Evolutionary conservation across 2,888 invertebrate genomes (phyloP).

Genomic region (Lissonota sp.): DNA sequence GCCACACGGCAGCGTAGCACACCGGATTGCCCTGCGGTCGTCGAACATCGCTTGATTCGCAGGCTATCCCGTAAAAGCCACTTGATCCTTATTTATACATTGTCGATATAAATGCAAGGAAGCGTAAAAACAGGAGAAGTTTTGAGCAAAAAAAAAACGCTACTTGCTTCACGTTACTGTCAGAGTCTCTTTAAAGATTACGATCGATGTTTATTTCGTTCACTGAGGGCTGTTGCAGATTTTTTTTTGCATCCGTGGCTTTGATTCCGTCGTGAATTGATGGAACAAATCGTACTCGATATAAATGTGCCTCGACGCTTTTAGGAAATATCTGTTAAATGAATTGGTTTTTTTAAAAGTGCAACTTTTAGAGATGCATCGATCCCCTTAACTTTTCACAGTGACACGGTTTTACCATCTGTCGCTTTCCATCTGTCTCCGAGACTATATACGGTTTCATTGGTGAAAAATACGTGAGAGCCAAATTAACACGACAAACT

Average conservation of each 20-base stretch:
- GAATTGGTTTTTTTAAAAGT: too few relatives aligned
- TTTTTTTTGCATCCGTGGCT: background rate
- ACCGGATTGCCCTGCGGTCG: conserved; percentile 49
- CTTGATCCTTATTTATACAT: conserved; percentile 60
- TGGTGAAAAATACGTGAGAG: conserved; percentile 66
- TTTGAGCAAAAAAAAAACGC: background rate
- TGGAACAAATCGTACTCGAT: background rate
- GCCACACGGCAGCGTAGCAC: conserved; percentile 58
- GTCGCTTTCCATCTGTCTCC: background rate
- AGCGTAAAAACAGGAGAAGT: conserved; percentile 12
- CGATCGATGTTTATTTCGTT: conserved; percentile 9
- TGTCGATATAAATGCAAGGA: conserved; percentile 32
- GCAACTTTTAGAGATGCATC: too few relatives aligned
- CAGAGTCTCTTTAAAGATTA: conserved; percentile 12
- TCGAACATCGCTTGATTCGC: conserved; percentile 27
- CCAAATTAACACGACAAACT: conserved; percentile 78
- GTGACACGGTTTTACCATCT: background rate
- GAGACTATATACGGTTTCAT: conserved; percentile 3
- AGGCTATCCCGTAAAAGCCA: conserved; percentile 47
- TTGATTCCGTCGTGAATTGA: background rate
- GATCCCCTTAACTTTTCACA: too few relatives aligned
- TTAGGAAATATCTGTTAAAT: background rate
- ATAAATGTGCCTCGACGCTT: background rate
- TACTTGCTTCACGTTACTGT: conserved; percentile 16
- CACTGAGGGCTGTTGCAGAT: background rate